Conservation (phyloP, 2,888 invertebrate genomes). For the Drosophila parthenogenetica region DNA sequence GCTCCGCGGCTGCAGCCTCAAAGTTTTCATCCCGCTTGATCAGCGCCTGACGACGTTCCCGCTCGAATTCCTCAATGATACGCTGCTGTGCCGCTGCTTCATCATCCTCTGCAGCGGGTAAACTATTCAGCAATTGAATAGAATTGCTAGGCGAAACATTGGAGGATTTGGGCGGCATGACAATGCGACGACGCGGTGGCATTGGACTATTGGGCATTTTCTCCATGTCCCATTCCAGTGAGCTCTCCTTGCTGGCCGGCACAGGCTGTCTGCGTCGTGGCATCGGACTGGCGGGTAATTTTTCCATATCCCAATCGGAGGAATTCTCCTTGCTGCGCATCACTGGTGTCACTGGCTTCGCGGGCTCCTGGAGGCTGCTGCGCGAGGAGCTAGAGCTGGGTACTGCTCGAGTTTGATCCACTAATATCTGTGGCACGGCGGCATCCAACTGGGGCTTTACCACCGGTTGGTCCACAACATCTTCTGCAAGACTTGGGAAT, state of each 20-base stretch:
- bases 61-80: conserved; percentile 82
- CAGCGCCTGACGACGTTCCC: conserved; percentile 80
- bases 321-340: conserved; percentile 66
- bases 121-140: conserved; percentile 72
- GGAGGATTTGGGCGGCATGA: conserved; percentile 28
- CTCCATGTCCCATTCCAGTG: conserved; percentile 82
- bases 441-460: neutral
- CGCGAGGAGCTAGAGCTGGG: conserved; percentile 57
- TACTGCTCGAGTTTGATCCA: conserved; percentile 8
- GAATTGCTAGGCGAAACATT: conserved; percentile 65
- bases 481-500: conserved; percentile 72
- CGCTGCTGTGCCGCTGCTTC: conserved; percentile 64
- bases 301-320: conserved; percentile 75
- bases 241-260: conserved; percentile 56
- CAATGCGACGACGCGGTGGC: conserved; percentile 62
- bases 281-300: conserved; percentile 76
- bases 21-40: conserved; percentile 82
- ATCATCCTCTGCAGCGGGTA: conserved; percentile 53
- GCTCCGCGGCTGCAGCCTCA: conserved; percentile 64
- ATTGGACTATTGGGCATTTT: conserved; percentile 79
- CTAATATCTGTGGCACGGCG: conserved; percentile 5
- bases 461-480: conserved; percentile 22
- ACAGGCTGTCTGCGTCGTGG: conserved; percentile 61
- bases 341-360: conserved; percentile 47
- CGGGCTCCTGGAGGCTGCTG: conserved; percentile 53